Percentiles rank a stretch among this genome's conserved stretches.
phyloP scores from a whole-genome alignment of 1,140 invertebrate species.

The Nephila pilipes region DNA sequence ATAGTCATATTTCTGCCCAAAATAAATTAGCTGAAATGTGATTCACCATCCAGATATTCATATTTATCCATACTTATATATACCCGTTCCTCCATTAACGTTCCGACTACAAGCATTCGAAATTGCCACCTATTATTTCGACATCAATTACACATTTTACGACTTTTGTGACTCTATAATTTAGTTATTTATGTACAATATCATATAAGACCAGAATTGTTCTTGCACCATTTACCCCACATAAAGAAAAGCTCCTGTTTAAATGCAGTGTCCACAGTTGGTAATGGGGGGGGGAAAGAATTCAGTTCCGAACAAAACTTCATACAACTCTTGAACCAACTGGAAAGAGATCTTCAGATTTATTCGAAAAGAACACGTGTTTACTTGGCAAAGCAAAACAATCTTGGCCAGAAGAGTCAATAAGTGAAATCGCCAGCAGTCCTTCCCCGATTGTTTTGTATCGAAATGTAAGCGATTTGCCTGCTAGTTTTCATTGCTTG shows the following conservation, averaged over 20 bases:
- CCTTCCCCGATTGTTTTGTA: background rate
- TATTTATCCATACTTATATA: background rate
- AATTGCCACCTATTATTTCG: background rate
- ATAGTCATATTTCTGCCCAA: background rate
- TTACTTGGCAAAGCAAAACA: background rate
- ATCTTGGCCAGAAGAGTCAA: background rate
- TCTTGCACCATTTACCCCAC: background rate
- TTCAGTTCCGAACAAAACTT: background rate
- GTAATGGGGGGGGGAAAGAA: background rate
- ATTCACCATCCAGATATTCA: background rate
- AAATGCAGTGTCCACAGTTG: background rate
- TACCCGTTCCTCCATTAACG: conserved; percentile 1
- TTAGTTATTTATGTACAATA: background rate
- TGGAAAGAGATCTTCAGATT: background rate
- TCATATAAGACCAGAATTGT: background rate
- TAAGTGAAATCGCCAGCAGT: background rate
- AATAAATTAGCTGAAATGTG: background rate
- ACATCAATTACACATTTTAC: background rate
- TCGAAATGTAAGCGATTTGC: conserved; percentile 1
- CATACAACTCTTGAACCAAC: background rate
- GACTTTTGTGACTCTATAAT: background rate
- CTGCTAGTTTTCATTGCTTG: conserved; percentile 7
- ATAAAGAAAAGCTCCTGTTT: conserved; percentile 15
- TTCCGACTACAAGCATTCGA: background rate
- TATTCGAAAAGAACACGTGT: background rate